phyloP scores from a whole-genome alignment of 2,888 invertebrate species.

The Melanotus villosus region DNA sequence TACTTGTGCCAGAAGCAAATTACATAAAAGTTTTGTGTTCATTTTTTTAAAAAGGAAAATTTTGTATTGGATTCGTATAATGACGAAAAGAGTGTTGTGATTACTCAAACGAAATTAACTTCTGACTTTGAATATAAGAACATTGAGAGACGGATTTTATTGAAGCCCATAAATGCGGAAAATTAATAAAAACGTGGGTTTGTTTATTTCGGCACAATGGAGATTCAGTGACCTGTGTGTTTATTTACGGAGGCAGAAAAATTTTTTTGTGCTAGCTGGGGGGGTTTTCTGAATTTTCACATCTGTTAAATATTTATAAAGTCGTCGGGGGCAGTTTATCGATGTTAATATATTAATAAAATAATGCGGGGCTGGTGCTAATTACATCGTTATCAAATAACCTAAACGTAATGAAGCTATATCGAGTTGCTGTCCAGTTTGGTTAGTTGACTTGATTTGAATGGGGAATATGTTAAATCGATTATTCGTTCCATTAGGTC shows the following conservation, averaged over 20 bases:
- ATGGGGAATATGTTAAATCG: conserved; percentile 21
- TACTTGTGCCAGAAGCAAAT: no score
- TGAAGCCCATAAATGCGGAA: conserved; percentile 13
- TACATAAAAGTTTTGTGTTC: no score
- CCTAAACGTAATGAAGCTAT: no score
- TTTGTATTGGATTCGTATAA: no score
- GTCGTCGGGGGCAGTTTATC: neutral
- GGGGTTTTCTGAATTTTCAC: neutral
- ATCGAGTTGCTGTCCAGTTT: no score
- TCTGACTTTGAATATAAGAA: conserved; percentile 15
- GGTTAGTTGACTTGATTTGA: conserved; percentile 6
- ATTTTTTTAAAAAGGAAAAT: no score
- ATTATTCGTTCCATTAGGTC: conserved; percentile 1
- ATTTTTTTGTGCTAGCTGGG: neutral
- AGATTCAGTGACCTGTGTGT: conserved; percentile 9
- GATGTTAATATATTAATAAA: neutral
- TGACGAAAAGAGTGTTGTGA: no score
- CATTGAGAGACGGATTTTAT: no score
- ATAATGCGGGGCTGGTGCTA: neutral
- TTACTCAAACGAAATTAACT: conserved; percentile 17
- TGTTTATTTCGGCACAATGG: conserved; percentile 16
- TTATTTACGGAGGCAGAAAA: neutral
- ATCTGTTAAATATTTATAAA: conserved; percentile 14
- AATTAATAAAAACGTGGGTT: conserved; percentile 21
- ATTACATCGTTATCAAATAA: neutral